Evolutionary conservation across 1,140 invertebrate genomes (phyloP), one percentile per base, ranked within the genome.

Genomic region (Melitaea cinxia): DNA sequence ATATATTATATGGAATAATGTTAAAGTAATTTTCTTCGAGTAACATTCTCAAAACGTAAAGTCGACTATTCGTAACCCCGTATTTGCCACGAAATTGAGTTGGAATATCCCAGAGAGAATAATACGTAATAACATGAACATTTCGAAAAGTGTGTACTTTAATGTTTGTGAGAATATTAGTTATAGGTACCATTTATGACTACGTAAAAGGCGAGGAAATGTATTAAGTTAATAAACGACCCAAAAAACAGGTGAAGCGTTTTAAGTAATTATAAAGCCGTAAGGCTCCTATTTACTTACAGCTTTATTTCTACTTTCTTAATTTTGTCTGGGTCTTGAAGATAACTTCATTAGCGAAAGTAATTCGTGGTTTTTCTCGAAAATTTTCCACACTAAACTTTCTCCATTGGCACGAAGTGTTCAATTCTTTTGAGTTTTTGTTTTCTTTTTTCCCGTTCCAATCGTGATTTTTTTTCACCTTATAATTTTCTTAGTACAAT

Each of bases 401-500:
- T 81, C 75, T 69, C 73, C 70, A 78, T 81, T 70, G 65, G 35
- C 53, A 58, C 65, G 56, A 76, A 77, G 74, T 70, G 59, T 67
- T 70, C 33, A 75, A 73, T 75, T 75, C 70, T 68, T 73, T 67
- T 61, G 47, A 52, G 35, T 54, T 74, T 73, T 71, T 77, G 28
- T 21, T 55, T 70, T 15, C 21, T 56, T 64, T 37, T 19, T 24
- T 52, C 45, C n/a, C 14, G 6, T n/a, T 39, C 14, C 37, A 37
- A 37, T 15, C 35, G 35, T 2, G n/a, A n/a, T 12, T 21, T 2
- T 21, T 7, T 55, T 24, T 39, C 17, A 55, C 12, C 26, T 49
- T 45, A 58, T 58, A 26, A 59, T 59, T 59, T 49, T 23, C 28
- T 59, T 33, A 49, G 42, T 59, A 33, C 42, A 59, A 49, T 59